Evolutionary conservation across 2,797 vertebrate species (phyloP).

Genomic region (Falco columbarius): DNA sequence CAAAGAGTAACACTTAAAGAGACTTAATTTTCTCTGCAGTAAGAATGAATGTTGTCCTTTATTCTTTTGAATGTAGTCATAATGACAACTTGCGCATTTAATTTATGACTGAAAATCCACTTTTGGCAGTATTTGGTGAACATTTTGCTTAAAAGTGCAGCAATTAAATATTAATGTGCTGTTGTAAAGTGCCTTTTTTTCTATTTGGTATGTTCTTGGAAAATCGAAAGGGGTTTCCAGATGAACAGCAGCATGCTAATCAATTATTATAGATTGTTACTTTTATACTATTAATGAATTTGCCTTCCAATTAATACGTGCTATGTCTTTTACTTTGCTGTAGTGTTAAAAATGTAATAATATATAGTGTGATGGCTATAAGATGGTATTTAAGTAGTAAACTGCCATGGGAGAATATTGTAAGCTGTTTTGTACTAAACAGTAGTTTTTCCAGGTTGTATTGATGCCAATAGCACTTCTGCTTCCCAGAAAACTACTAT

Average conservation of each 20-base stretch:
- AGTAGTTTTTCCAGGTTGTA: not conserved
- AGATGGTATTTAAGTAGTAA: not conserved
- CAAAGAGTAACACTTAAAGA: slow-evolving; percentile 40
- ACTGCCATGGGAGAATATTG: not conserved
- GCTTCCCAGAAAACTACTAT: slow-evolving; percentile 9
- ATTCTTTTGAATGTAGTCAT: slow-evolving; percentile 48
- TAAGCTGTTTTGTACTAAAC: not conserved
- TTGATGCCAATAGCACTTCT: slow-evolving; percentile 4
- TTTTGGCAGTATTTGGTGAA: slow-evolving; percentile 39
- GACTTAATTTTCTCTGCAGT: slow-evolving; percentile 49
- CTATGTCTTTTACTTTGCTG: not conserved
- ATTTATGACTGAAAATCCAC: slow-evolving; percentile 35
- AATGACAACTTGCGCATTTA: slow-evolving; percentile 14
- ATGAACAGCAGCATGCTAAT: not conserved
- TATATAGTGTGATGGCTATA: not conserved
- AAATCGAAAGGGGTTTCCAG: slow-evolving; percentile 24
- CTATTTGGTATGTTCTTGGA: slow-evolving; percentile 9
- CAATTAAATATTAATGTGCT: slow-evolving; percentile 45
- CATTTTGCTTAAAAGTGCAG: slow-evolving; percentile 28
- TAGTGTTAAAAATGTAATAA: not conserved
- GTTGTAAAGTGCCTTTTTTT: not conserved
- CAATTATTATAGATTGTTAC: slow-evolving; percentile 25
- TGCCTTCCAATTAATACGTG: not conserved
- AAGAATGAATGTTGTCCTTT: slow-evolving; percentile 45
- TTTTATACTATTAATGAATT: slow-evolving; percentile 44